Base-by-base conservation (phyloP, 2,113 vertebrate species). In the Pholis gunnellus region DNA sequence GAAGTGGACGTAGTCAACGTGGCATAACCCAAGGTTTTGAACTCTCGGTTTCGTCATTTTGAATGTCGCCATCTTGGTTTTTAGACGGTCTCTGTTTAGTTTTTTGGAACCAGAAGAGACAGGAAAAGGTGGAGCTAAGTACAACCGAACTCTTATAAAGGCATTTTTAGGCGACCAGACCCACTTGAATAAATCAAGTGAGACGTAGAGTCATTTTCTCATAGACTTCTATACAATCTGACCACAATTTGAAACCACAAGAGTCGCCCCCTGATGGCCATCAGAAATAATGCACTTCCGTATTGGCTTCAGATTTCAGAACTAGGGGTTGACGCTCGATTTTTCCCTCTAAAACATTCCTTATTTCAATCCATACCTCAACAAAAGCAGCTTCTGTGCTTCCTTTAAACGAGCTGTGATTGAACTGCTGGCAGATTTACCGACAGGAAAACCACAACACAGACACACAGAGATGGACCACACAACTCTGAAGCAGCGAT, bases 371-470 rank as follows among this genome's bases (percentile, higher is more conserved):
- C 11, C 46, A 2, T 1, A 60, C n/a, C 0, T 42, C 29, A 17
- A 38, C 56, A 20, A 70, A 0, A 15, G 44, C 38, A 36, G 56
- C 36, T n/a, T 46, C 59, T 66, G 83, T 77, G 59, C 34, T 73
- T 72, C 36, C 57, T 40, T 63, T 50, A 38, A 78, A 61, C 25
- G n/a, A 77, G 15, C 31, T 80, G 6, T 8, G 25, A 56, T 65
- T 59, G 48, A 80, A 70, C 25, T 13, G 65, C 52, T 17, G 72
- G 44, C 61, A 70, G 83, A 76, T 82, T 84, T 73, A 74, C 72
- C 60, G 42, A 38, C n/a, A 22, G 10, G 10, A 38, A 60, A 40
- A 70, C 29, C 42, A 2, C 25, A 48, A 63, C 27, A 65, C 70
- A 27, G 15, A 48, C 64, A 67, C 70, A 71, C 54, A 70, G 18